Evolutionary conservation across 2,113 vertebrate species (phyloP), one percentile per base, ranked within the genome.

Genomic region (Anoura caudifer): DNA sequence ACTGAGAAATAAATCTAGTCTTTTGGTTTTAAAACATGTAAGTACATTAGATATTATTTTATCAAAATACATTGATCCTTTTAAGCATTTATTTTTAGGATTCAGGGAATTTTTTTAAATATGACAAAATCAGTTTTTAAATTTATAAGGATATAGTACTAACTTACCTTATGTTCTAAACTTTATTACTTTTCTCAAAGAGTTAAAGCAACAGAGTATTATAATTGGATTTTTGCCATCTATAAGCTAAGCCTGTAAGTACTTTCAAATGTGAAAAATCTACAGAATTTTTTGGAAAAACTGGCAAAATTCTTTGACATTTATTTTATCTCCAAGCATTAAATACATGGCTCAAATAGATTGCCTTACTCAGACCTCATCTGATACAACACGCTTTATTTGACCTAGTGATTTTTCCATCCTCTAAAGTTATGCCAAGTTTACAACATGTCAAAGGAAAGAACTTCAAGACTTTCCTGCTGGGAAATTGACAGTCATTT

Each of bases 391-490:
- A 43, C 47, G 43, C 54, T 92, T 93, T 80, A 31, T 91, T 76
- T 84, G 97, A 94, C 93, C 75, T 85, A 54, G 65, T 94, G 90
- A 81, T 91, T 87, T 61, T 65, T 81, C 33, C 33, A 3, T 87
- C 94, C 83, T 89, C 87, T 87, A 43, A 17, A 70, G 41, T 83
- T 63, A 65, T 83, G 86, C 89, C 92, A 90, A n/a, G 56, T 93
- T 95, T 73, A 70, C 81, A 83, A 93, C 76, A 73, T 43, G 69
- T 88, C 31, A 61, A 52, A 31, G n/a, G 52, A 95, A 94, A 87
- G 90, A 98, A 88, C 70, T 63, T 94, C 61, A 92, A 95, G 81
- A 85, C 77, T 94, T 95, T 90, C 72, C 87, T 96, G 59, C 94
- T 94, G 85, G 24, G 84, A 88, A 91, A 90, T 22, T 75, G 65